Conservation (phyloP, 2,113 vertebrate genomes). For the Passer domesticus region DNA sequence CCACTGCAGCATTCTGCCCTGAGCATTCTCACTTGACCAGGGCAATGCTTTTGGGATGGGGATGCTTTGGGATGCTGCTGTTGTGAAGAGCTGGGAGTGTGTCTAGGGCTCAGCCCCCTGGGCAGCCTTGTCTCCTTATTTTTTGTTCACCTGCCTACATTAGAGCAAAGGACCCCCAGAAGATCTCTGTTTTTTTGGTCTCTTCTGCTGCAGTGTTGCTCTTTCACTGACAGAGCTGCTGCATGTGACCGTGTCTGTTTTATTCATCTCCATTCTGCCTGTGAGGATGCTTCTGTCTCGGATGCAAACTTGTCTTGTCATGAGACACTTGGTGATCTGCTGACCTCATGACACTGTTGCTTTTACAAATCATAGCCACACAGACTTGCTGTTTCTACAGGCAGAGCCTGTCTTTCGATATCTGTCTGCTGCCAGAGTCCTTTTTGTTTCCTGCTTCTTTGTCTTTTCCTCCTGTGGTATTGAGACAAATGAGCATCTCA, state of each 20-base stretch:
- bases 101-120: neutral
- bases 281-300: neutral
- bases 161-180: neutral
- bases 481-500: neutral
- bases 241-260: neutral
- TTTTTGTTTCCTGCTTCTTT: conserved; percentile 10
- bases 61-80: neutral
- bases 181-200: neutral
- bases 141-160: neutral
- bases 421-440: neutral
- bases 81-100: neutral
- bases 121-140: neutral
- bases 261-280: neutral
- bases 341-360: neutral
- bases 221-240: neutral
- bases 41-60: neutral
- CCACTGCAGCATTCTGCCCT: neutral
- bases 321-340: neutral
- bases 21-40: neutral
- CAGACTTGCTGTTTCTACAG: neutral
- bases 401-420: neutral
- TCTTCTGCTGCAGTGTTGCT: neutral
- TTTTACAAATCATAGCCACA: neutral
- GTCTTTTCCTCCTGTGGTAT: neutral
- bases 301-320: neutral